Percentiles rank a stretch among this genome's conserved stretches.
Evolutionary conservation across 2,797 vertebrate species (phyloP).

Genomic region (Dendrocincla tyrannina): DNA sequence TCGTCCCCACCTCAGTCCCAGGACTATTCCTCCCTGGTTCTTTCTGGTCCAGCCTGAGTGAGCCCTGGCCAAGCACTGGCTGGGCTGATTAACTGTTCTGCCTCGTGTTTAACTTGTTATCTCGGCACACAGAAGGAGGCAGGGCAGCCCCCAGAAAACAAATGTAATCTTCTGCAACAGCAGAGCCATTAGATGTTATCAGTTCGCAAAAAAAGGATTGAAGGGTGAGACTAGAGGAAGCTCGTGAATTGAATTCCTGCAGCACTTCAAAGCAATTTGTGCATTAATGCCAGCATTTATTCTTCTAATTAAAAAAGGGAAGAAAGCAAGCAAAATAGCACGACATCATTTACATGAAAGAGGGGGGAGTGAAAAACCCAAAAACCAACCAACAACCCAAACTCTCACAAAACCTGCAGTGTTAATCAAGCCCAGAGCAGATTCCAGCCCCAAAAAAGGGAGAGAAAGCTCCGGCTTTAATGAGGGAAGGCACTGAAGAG

Average conservation of each 20-base stretch:
- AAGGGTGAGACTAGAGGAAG: background rate
- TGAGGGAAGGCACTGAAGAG: background rate
- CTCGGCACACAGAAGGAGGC: background rate
- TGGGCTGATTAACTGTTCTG: background rate
- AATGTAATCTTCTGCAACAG: background rate
- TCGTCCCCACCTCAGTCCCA: rapidly evolving
- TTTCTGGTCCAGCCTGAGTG: background rate
- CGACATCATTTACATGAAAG: conserved; percentile 55
- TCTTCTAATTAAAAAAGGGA: conserved; percentile 50
- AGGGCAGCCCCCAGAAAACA: background rate
- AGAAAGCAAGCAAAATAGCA: conserved; percentile 36
- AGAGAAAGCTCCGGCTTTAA: conserved; percentile 25
- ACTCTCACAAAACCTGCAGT: conserved; percentile 35
- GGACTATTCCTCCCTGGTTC: background rate
- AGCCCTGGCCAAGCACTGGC: background rate
- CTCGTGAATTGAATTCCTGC: conserved; percentile 32
- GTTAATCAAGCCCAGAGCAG: conserved; percentile 21
- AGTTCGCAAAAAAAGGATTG: background rate
- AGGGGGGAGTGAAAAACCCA: background rate
- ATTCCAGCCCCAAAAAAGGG: background rate
- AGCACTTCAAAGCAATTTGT: conserved; percentile 57
- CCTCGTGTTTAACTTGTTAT: background rate
- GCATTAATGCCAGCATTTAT: conserved; percentile 56
- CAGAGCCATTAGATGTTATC: conserved; percentile 31
- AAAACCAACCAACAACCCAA: background rate